Evolutionary conservation across 2,888 invertebrate species (phyloP).

Genomic region (Thymelicus sylvestris): DNA sequence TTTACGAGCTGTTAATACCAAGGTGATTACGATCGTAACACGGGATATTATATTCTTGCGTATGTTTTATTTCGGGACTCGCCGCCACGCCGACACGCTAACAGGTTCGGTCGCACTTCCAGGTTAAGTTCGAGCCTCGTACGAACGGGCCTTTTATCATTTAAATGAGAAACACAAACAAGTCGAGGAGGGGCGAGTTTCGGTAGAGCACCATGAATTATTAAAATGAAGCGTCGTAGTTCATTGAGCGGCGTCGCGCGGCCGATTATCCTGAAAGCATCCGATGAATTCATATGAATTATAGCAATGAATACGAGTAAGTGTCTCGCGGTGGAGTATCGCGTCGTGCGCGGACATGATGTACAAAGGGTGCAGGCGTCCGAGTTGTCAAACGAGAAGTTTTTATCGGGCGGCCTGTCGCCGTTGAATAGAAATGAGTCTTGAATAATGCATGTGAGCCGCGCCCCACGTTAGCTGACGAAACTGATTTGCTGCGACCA

Average conservation of each 20-base stretch:
- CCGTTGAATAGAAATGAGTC: constrained; percentile 82
- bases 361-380: constrained; percentile 82
- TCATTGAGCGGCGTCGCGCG: constrained; percentile 14
- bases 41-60: constrained; percentile 14
- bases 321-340: constrained; percentile 44
- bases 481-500: constrained; percentile 71
- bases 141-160: constrained; percentile 40
- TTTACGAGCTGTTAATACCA: constrained; percentile 21
- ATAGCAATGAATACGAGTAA: constrained; percentile 60
- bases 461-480: constrained; percentile 46
- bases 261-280: constrained; percentile 16
- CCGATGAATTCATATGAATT: constrained; percentile 43
- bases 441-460: constrained; percentile 80
- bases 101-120: constrained; percentile 43
- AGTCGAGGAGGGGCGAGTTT: constrained; percentile 41
- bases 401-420: constrained; percentile 81
- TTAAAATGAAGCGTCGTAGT: constrained; percentile 20
- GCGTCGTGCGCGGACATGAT: constrained; percentile 65
- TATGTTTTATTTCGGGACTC: constrained; percentile 21
- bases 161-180: constrained; percentile 42
- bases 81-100: constrained; percentile 28
- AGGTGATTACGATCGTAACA: constrained; percentile 24
- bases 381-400: constrained; percentile 83
- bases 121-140: constrained; percentile 37
- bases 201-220: constrained; percentile 36